Conservation (phyloP, 2,888 invertebrate genomes). For the Dasypolia templi region DNA sequence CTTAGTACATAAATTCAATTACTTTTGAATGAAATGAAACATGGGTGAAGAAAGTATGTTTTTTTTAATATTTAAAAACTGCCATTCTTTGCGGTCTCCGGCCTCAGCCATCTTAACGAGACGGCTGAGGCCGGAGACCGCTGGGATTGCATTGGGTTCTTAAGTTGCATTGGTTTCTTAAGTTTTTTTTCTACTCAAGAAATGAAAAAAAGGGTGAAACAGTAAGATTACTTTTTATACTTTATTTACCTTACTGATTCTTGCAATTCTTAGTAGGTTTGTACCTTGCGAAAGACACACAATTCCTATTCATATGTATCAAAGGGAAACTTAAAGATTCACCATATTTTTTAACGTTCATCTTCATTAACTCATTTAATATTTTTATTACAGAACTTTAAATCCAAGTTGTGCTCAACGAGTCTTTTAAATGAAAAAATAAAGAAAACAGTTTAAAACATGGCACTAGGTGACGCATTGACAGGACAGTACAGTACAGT, state of each 20-base stretch:
- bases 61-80: conserved; percentile 55
- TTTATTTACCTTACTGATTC: not conserved
- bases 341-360: too few species aligned
- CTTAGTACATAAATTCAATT: conserved; percentile 60
- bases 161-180: too few species aligned
- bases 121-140: not conserved
- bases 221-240: too few species aligned
- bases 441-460: conserved; percentile 52
- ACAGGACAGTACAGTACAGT: conserved; percentile 37
- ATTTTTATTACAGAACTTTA: conserved; percentile 29
- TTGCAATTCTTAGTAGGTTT: not conserved
- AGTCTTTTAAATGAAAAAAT: conserved; percentile 55
- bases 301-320: not conserved
- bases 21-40: conserved; percentile 52
- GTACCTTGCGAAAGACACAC: not conserved
- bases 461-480: conserved; percentile 52
- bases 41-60: conserved; percentile 42
- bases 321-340: too few species aligned
- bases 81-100: conserved; percentile 46
- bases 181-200: too few species aligned
- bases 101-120: too few species aligned
- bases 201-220: too few species aligned
- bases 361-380: too few species aligned
- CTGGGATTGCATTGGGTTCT: conserved; percentile 18
- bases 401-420: conserved; percentile 27